Evolutionary conservation across 2,888 invertebrate species (phyloP).

Genomic region (Ashinkailepas kermadecensis): DNA sequence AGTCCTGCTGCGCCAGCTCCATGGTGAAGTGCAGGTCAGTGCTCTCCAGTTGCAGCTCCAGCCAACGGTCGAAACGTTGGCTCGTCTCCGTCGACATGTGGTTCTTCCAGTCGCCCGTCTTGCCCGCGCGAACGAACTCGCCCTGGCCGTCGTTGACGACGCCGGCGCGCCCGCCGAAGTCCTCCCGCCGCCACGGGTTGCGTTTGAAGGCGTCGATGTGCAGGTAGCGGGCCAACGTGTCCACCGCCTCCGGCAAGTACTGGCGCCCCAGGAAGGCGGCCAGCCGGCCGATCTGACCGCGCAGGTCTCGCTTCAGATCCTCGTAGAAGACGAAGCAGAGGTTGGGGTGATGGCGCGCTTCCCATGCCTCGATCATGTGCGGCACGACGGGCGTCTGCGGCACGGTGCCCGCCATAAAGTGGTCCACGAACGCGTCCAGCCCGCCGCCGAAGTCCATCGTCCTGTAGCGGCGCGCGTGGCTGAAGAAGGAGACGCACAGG

Average conservation of each 20-base stretch:
- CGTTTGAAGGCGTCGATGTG: slow-evolving; percentile 26
- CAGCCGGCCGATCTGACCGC: not conserved
- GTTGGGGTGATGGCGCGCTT: not conserved
- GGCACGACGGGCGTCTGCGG: not conserved
- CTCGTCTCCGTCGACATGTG: not conserved
- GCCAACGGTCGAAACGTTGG: not conserved
- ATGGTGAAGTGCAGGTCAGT: not conserved
- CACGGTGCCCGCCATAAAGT: not conserved
- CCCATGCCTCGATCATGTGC: slow-evolving; percentile 12
- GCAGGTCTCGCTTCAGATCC: slow-evolving; percentile 18
- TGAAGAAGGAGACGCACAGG: not conserved
- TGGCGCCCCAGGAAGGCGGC: slow-evolving; percentile 22
- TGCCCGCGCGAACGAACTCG: not conserved
- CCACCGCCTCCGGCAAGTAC: slow-evolving; percentile 13
- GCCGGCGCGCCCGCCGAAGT: not conserved
- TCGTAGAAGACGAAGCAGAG: slow-evolving; percentile 18
- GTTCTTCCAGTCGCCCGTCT: slow-evolving; percentile 16
- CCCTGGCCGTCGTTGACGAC: not conserved
- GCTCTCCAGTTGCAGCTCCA: not conserved
- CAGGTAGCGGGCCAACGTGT: slow-evolving; percentile 24
- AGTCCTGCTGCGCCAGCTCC: slow-evolving; percentile 1
- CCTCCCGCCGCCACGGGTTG: slow-evolving; percentile 22
- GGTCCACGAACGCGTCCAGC: not conserved
- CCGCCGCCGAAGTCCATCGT: not conserved
- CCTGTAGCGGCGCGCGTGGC: not conserved